Percentiles rank a stretch among this genome's conserved stretches.
Evolutionary conservation across 2,888 invertebrate species (phyloP).

Genomic region (Pollenia labialis): DNA sequence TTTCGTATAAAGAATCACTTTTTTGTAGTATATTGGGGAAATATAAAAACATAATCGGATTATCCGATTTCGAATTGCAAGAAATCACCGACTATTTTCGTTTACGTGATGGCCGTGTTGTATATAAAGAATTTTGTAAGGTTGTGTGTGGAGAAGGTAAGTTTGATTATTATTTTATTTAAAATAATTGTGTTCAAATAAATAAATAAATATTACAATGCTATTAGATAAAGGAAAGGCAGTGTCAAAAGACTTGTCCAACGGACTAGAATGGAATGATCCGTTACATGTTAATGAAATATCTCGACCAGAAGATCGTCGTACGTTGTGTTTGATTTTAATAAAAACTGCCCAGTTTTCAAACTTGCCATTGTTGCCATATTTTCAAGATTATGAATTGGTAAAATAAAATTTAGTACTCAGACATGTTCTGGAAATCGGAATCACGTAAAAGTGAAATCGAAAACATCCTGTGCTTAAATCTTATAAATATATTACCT

Average conservation of each 20-base stretch:
- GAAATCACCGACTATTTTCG: slow-evolving; percentile 92
- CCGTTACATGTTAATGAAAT: slow-evolving; percentile 88
- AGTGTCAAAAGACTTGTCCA: slow-evolving; percentile 82
- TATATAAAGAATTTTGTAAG: slow-evolving; percentile 90
- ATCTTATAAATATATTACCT: too few relatives aligned
- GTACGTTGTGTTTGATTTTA: slow-evolving; percentile 88
- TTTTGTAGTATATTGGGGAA: slow-evolving; percentile 89
- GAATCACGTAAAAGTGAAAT: too few relatives aligned
- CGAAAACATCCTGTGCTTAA: too few relatives aligned
- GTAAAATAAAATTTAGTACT: slow-evolving; percentile 74
- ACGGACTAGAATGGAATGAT: slow-evolving; percentile 89
- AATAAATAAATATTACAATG: not conserved
- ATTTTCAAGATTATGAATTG: slow-evolving; percentile 85
- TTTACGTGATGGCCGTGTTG: slow-evolving; percentile 90
- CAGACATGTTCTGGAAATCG: too few relatives aligned
- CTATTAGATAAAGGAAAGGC: slow-evolving; percentile 75
- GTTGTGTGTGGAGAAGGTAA: slow-evolving; percentile 85
- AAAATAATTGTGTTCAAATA: slow-evolving; percentile 76
- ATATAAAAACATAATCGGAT: slow-evolving; percentile 87
- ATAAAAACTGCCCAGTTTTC: slow-evolving; percentile 89
- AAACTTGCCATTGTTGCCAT: slow-evolving; percentile 88
- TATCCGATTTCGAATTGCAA: slow-evolving; percentile 89
- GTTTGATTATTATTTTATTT: slow-evolving; percentile 44
- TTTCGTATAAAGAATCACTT: slow-evolving; percentile 86
- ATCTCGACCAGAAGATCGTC: slow-evolving; percentile 88